Evolutionary conservation across 1,140 invertebrate species (phyloP), one percentile per base, ranked within the genome.

Genomic region (Drosophila littoralis): DNA sequence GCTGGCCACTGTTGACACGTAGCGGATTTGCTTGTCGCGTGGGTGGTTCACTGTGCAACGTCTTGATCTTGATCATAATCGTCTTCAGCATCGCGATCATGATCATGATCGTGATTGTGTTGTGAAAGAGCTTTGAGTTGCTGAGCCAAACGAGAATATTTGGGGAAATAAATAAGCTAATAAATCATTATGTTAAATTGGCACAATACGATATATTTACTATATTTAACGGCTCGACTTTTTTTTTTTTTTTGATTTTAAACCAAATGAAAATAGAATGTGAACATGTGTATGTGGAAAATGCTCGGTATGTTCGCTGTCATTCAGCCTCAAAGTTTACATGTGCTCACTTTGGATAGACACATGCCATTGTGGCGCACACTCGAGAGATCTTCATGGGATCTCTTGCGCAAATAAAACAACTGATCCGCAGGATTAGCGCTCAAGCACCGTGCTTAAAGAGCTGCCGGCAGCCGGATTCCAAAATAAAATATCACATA

Each of bases 161-260:
- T 88, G 73, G 38, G 64, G 6, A 83, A 79, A 88, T 88, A 88
- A 88, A 88, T 88, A 88, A 83, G 68, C 76, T 75, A 88, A 88
- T 88, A 88, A 88, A 88, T 88, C 83, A 88, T 88, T 83, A 80
- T 88, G 83, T 88, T 88, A 88, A 88, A 88, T 88, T 88, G 83
- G 73, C 83, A 75, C 68, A 71, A 73, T 73, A 48, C 55, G 64
- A 68, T 54, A 28, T 77, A 83, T 77, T 88, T 80, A 59, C 42
- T 59, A 59, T 59, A 88, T 83, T 74, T 86, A 86, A 58, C 67
- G 70, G 64, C 67, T 72, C 76, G 72, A 58, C 28, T 65, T 63
- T 45, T 38, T 43, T 50, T n/a, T 28, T 5, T 28, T 28, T 28
- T 28, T 28, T n/a, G n/a, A n/a, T n/a, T 28, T 28, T 28, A 28